Percentiles rank a stretch among this genome's conserved stretches.
Conservation (phyloP, 2,113 vertebrate genomes). For the Melanocharis versteri region DNA sequence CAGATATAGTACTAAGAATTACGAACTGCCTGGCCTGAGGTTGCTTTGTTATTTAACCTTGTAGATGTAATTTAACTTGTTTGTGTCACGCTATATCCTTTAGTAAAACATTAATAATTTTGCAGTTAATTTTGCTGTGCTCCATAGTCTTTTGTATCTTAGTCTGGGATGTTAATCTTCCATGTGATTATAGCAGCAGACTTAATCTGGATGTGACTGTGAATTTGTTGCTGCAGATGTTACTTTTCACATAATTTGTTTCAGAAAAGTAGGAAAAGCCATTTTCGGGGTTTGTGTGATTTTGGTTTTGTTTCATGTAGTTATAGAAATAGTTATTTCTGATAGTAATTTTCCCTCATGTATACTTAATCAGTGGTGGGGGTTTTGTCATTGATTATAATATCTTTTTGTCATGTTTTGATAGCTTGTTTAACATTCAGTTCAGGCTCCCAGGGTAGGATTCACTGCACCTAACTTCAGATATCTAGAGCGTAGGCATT, state of each 20-base stretch:
- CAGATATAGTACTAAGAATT: neutral
- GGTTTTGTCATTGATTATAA: neutral
- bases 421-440: neutral
- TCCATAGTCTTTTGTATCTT: neutral
- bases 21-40: neutral
- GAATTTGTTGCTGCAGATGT: neutral
- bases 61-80: neutral
- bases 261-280: neutral
- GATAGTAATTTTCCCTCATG: neutral
- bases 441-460: neutral
- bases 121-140: neutral
- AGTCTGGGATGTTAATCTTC: neutral
- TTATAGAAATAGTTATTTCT: neutral
- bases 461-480: conserved; percentile 24
- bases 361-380: neutral
- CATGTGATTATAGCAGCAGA: neutral
- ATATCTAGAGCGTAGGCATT: conserved; percentile 17
- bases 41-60: neutral
- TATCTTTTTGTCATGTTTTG: conserved; percentile 2
- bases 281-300: neutral
- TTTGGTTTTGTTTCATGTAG: neutral
- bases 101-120: neutral
- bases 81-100: neutral
- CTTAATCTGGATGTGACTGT: neutral
- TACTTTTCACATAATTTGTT: neutral